Conservation (phyloP, 2,113 vertebrate genomes). For the Nothocercus julius region DNA sequence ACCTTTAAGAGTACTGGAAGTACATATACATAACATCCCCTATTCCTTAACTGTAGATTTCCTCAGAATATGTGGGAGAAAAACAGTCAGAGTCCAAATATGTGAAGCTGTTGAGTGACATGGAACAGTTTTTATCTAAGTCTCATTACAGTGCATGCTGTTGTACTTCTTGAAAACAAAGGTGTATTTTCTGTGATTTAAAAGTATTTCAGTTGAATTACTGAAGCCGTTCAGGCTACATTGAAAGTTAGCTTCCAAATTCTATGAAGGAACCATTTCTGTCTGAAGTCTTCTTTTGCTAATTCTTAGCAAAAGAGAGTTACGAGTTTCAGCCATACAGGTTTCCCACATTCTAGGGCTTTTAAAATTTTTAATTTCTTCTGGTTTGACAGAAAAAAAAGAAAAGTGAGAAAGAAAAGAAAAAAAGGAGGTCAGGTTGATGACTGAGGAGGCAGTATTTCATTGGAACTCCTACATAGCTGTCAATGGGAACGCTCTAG, state of each 20-base stretch:
- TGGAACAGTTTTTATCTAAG: background rate
- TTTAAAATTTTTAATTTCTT: background rate
- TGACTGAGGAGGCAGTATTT: slow-evolving; percentile 1
- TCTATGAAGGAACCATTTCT: background rate
- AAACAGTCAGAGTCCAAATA: background rate
- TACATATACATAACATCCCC: background rate
- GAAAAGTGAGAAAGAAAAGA: background rate
- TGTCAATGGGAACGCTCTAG: background rate
- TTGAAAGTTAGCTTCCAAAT: background rate
- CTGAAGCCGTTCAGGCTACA: background rate
- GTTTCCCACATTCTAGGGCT: background rate
- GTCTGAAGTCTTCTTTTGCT: background rate
- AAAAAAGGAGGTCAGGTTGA: background rate
- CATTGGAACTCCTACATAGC: background rate
- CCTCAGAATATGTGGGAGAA: background rate
- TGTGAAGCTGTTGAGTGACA: background rate
- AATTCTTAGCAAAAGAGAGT: no score
- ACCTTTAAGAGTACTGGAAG: background rate
- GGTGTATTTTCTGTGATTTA: background rate
- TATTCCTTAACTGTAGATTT: background rate
- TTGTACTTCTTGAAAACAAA: background rate
- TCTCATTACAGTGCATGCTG: background rate
- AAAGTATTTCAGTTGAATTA: background rate
- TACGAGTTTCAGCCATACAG: background rate
- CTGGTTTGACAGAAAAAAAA: background rate